Conservation (phyloP, 1,140 invertebrate species). For the Penaeus chinensis region DNA sequence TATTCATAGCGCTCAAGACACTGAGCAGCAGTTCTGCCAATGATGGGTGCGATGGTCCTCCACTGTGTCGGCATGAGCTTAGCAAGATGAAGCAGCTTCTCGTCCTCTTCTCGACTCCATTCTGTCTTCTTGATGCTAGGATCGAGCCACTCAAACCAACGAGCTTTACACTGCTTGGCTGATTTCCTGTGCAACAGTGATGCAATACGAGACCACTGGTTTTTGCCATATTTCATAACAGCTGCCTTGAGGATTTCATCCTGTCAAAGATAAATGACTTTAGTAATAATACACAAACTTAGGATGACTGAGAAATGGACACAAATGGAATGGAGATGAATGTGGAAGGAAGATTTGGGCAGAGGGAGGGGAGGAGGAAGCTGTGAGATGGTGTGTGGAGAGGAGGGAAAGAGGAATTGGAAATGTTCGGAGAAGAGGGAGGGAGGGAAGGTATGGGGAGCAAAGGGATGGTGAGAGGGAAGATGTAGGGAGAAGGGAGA, state of each 20-base stretch:
- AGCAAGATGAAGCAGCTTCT: conserved; percentile 96
- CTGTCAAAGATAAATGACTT: conserved; percentile 71
- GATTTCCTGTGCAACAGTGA: conserved; percentile 98
- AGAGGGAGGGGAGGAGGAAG: too few species aligned
- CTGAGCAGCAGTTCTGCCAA: conserved; percentile 97
- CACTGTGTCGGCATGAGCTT: conserved; percentile 99
- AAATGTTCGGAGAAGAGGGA: too few species aligned
- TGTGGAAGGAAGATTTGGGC: too few species aligned
- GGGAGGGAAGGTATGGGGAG: too few species aligned
- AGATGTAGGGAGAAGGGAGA: too few species aligned
- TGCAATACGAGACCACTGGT: conserved; percentile 99
- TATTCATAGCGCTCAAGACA: conserved; percentile 98
- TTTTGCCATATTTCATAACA: conserved; percentile 99
- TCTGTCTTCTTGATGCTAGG: conserved; percentile 99
- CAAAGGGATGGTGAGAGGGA: too few species aligned
- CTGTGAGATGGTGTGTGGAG: too few species aligned
- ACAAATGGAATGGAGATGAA: too few species aligned
- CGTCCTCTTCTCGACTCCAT: conserved; percentile 99
- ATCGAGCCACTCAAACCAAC: conserved; percentile 99
- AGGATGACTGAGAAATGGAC: background rate
- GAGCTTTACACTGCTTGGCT: conserved; percentile 99
- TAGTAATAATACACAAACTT: background rate
- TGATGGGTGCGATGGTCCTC: conserved; percentile 99
- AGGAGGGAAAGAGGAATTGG: too few species aligned
- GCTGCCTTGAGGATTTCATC: conserved; percentile 99